Evolutionary conservation across 2,888 invertebrate genomes (phyloP), one percentile per base, ranked within the genome.

Genomic region (Rambutsinella grinnellia): DNA sequence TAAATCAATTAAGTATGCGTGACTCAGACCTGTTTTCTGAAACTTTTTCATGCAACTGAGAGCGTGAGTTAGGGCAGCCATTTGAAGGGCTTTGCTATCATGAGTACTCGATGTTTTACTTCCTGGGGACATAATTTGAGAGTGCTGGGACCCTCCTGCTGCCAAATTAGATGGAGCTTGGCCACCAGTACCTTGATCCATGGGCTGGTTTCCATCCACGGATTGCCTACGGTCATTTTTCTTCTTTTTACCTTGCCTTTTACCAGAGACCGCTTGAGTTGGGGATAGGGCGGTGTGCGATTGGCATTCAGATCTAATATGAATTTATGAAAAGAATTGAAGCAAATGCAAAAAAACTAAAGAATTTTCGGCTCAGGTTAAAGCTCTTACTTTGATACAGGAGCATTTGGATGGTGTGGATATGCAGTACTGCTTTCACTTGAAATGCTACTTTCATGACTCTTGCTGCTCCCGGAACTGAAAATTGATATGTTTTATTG

Each of bases 381-480:
- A n/a, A n/a, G n/a, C n/a, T n/a, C n/a, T n/a, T n/a, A n/a, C n/a
- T n/a, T n/a, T n/a, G n/a, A 74, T 51, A 66, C 44, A 21, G 72
- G 66, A 2, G 72, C 72, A 66, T 74, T 66, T 15, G 72, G 72
- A 66, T 74, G 72, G 1, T 65, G 72, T 24, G 66, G 72, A 28
- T 67, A 67, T 49, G 67, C 76, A 3, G 57, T 62, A 27, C 70
- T 70, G 54, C 77, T 76, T 44, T 76, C 80, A 62, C 79, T 81
- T 0, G 81, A 81, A 8, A 80, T 47, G 5, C 77, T 75, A 84
- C 93, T 93, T 85, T 90, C 90, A n/a, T 92, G 90, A 1, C 93
- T 93, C 85, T 93, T 92, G 80, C 90, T 92, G 85, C 93, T 93
- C 76, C 84, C 84, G 69, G 82, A 83, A 63, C 84, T 84, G 71